These are phyloP conservation scores for Drosophila santomea DNA, from an alignment of 1,140 invertebrate genomes.

Conservation along the genomic window DNA sequence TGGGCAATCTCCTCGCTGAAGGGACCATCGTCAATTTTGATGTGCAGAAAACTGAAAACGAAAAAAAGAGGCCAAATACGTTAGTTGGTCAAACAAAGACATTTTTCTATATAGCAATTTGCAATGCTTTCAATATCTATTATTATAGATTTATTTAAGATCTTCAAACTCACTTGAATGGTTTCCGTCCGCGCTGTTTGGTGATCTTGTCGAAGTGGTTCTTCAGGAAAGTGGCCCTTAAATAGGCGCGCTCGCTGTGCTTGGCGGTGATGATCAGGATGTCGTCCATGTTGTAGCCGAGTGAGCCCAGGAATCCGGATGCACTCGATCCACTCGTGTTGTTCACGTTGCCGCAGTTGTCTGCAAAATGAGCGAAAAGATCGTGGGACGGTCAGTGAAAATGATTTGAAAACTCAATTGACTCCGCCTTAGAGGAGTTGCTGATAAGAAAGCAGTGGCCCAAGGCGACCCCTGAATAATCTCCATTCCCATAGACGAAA, in stretches of 20 bases:
- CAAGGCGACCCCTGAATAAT: conserved; percentile 56
- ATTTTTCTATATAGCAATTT: no score
- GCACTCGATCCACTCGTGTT: conserved; percentile 68
- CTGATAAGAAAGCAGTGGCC: conserved; percentile 70
- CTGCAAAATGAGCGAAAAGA: conserved; percentile 79
- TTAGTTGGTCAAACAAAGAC: background rate
- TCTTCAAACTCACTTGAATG: conserved; percentile 87
- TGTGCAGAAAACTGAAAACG: conserved; percentile 88
- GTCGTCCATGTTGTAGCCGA: conserved; percentile 89
- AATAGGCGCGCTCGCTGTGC: conserved; percentile 89
- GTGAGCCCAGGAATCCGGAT: conserved; percentile 55
- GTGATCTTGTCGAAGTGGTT: conserved; percentile 93
- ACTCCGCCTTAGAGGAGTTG: conserved; percentile 17
- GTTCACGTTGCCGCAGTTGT: conserved; percentile 83
- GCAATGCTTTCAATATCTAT: background rate
- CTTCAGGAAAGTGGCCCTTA: conserved; percentile 92
- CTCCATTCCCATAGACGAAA: background rate
- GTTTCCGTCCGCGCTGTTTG: conserved; percentile 89
- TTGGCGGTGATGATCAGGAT: conserved; percentile 91
- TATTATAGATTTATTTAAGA: background rate
- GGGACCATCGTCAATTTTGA: conserved; percentile 90
- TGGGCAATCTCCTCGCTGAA: conserved; percentile 86
- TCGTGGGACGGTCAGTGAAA: conserved; percentile 59
- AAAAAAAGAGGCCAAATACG: background rate
- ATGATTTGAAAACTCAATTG: conserved; percentile 19